phyloP scores from a whole-genome alignment of 2,888 invertebrate species.

The Phlogophora meticulosa region DNA sequence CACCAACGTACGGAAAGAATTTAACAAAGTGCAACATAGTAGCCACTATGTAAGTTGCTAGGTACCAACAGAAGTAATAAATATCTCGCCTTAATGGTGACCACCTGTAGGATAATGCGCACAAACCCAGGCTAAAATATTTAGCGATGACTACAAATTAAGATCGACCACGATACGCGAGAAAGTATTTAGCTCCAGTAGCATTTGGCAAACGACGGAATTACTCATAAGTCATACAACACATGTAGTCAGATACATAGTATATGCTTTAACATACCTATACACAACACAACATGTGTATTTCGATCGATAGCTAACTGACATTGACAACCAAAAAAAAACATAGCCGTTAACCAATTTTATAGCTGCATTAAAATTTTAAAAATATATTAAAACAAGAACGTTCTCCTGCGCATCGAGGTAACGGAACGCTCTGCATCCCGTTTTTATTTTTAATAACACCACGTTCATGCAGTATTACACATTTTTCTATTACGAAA shows the following conservation, averaged over 20 bases:
- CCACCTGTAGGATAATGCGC: constrained; percentile 4
- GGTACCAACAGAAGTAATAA: background rate
- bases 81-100: background rate
- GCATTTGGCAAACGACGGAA: constrained; percentile 60
- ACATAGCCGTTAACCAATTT: constrained; percentile 37
- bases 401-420: constrained; percentile 41
- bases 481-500: constrained; percentile 61
- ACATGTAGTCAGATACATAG: constrained; percentile 21
- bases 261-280: background rate
- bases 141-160: constrained; percentile 29
- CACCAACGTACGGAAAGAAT: background rate
- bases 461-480: constrained; percentile 48
- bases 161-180: constrained; percentile 25
- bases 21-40: background rate
- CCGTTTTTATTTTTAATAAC: constrained; percentile 56
- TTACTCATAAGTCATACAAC: constrained; percentile 54
- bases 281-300: constrained; percentile 22
- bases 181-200: constrained; percentile 53
- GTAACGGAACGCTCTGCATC: constrained; percentile 48
- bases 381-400: constrained; percentile 45
- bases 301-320: constrained; percentile 41
- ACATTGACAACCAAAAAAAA: constrained; percentile 49
- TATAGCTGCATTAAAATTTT: constrained; percentile 52
- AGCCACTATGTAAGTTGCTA: background rate
- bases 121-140: constrained; percentile 16